A percentile compares a stretch with the other conserved stretches of the same genome.
Evolutionary conservation across 2,888 invertebrate genomes (phyloP).

Genomic region (Phyllotreta cruciferae): DNA sequence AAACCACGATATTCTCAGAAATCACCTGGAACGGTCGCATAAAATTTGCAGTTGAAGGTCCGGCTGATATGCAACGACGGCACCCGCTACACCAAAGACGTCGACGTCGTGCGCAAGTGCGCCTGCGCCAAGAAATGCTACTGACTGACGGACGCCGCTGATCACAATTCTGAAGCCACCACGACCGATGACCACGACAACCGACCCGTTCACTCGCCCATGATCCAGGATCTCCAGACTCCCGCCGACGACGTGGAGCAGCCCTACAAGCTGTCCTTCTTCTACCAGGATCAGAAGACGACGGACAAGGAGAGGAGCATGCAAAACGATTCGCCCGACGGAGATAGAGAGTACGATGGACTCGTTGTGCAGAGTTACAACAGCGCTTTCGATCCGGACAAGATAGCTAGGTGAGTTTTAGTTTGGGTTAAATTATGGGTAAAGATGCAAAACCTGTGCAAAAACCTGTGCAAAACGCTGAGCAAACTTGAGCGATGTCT

Average conservation of each 20-base stretch:
- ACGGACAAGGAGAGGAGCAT: conserved; percentile 41
- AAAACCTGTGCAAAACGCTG: too few relatives aligned
- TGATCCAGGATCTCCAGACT: conserved; percentile 37
- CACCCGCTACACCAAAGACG: conserved; percentile 91
- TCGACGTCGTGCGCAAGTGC: conserved; percentile 96
- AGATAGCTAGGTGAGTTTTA: conserved; percentile 36
- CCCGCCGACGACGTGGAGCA: conserved; percentile 35
- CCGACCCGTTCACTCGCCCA: conserved; percentile 32
- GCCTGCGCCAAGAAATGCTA: conserved; percentile 93
- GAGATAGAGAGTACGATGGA: conserved; percentile 50
- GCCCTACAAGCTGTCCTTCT: conserved; percentile 57
- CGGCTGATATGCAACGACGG: conserved; percentile 93
- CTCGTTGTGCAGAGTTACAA: conserved; percentile 57
- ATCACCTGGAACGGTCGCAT: conserved; percentile 1
- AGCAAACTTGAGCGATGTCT: too few relatives aligned
- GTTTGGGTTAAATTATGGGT: too few relatives aligned
- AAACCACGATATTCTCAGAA: conserved; percentile 36
- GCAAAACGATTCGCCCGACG: conserved; percentile 44
- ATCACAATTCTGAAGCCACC: conserved; percentile 56
- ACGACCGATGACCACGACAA: conserved; percentile 14
- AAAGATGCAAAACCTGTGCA: too few relatives aligned
- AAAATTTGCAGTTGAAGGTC: conserved; percentile 64
- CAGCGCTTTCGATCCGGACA: conserved; percentile 37
- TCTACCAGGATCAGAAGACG: conserved; percentile 51
- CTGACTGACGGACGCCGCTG: conserved; percentile 72